These are phyloP conservation scores for Mormyrus iriodes DNA, from an alignment of 2,113 vertebrate species.

Conservation along the genomic window DNA sequence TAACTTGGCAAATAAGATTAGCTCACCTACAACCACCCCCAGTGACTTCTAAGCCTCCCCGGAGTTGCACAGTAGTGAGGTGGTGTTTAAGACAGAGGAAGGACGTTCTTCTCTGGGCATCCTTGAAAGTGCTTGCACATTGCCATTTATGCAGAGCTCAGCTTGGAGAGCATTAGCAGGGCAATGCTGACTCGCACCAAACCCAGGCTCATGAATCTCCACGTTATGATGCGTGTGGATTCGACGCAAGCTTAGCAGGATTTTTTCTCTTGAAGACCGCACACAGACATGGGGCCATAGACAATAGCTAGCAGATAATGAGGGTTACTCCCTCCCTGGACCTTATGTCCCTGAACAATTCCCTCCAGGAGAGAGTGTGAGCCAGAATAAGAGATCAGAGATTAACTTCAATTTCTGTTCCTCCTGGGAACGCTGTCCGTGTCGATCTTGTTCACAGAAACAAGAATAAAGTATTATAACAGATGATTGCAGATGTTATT, in stretches of 20 bases:
- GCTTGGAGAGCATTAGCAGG: not conserved
- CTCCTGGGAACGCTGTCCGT: not conserved
- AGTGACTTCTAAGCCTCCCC: not conserved
- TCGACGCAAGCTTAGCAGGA: not conserved
- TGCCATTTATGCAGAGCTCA: not conserved
- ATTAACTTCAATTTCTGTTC: not conserved
- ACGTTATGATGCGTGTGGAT: not conserved
- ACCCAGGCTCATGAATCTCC: not conserved
- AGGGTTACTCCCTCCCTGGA: slow-evolving; percentile 3
- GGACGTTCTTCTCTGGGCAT: not conserved
- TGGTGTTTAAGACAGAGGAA: not conserved
- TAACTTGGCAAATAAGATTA: not conserved
- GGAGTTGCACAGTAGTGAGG: not conserved
- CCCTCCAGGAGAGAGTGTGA: slow-evolving; percentile 3
- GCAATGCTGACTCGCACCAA: not conserved
- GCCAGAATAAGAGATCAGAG: slow-evolving; percentile 6
- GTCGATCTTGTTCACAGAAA: slow-evolving; percentile 4
- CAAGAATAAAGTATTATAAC: not conserved
- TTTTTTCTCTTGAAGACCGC: not conserved
- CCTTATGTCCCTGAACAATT: not conserved
- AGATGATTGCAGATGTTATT: not conserved
- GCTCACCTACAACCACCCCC: not conserved
- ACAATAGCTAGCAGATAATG: not conserved
- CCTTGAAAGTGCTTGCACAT: not conserved
- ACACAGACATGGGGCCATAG: not conserved